A percentile compares a stretch with the other conserved stretches of the same genome.
Conservation (phyloP, 2,113 vertebrate genomes). For the Psettodes erumei region DNA sequence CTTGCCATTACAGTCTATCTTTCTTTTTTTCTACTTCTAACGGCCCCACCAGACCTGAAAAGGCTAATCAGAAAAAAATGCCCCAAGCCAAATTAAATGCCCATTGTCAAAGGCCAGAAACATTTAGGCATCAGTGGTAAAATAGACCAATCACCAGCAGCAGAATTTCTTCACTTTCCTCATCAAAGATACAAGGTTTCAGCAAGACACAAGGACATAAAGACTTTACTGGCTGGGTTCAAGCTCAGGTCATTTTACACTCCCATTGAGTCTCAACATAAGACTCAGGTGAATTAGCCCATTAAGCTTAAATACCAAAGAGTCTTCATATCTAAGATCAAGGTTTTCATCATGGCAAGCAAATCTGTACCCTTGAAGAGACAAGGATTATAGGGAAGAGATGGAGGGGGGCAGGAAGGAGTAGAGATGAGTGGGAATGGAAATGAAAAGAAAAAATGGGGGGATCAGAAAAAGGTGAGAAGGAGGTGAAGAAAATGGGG, state of each 20-base stretch:
- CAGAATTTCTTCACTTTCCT: neutral
- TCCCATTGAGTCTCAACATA: slow-evolving; percentile 34
- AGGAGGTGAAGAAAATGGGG: slow-evolving; percentile 4
- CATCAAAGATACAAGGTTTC: slow-evolving; percentile 46
- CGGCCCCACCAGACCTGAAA: neutral
- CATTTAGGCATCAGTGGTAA: slow-evolving; percentile 11
- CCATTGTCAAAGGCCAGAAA: slow-evolving; percentile 30
- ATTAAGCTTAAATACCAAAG: slow-evolving; percentile 64
- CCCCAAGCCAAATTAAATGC: slow-evolving; percentile 25
- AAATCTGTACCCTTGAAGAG: slow-evolving; percentile 53
- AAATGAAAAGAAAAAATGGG: neutral
- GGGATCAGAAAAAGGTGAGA: neutral
- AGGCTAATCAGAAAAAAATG: slow-evolving; percentile 7
- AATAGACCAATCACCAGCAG: slow-evolving; percentile 20
- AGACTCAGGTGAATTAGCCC: slow-evolving; percentile 63
- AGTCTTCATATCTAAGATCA: slow-evolving; percentile 50
- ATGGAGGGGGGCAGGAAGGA: too few species aligned
- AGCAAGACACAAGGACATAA: slow-evolving; percentile 50
- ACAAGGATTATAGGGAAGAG: slow-evolving; percentile 13
- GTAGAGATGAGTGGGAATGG: slow-evolving; percentile 27
- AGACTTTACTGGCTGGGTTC: slow-evolving; percentile 59
- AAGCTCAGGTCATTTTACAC: slow-evolving; percentile 56
- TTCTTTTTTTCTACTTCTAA: neutral
- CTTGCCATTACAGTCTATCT: slow-evolving; percentile 32
- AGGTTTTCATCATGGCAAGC: slow-evolving; percentile 56